Evolutionary conservation across 2,113 vertebrate genomes (phyloP).

Genomic region (Gila orcuttii): DNA sequence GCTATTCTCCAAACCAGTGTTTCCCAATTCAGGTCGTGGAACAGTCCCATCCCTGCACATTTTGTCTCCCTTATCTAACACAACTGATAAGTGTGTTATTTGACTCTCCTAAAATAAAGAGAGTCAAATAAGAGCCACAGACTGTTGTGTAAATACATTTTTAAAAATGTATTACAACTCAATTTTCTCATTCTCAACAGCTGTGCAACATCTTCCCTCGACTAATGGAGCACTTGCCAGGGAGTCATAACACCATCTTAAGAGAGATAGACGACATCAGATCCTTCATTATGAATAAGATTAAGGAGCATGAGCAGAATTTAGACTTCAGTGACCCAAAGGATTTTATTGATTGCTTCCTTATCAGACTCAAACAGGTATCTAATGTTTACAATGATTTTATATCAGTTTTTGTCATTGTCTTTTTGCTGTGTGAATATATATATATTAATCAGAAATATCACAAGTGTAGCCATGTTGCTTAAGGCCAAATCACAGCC

Average conservation of each 20-base stretch:
- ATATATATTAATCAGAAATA: no score
- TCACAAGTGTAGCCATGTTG: no score
- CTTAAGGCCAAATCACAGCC: no score
- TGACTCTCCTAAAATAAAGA: neutral
- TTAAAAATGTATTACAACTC: neutral
- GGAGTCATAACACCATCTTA: constrained; percentile 66
- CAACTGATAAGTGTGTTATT: neutral
- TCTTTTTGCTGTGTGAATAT: no score
- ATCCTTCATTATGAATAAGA: constrained; percentile 66
- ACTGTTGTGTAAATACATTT: no score
- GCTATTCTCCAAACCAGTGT: neutral
- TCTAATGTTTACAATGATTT: neutral
- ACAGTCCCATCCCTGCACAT: neutral
- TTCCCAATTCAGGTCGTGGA: neutral
- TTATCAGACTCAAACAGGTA: constrained; percentile 77
- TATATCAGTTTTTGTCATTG: neutral
- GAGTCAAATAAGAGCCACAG: neutral
- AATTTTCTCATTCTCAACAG: constrained; percentile 60
- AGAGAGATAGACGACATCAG: constrained; percentile 10
- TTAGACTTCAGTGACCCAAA: constrained; percentile 71
- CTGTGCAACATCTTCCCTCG: constrained; percentile 79
- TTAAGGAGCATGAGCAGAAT: constrained; percentile 71
- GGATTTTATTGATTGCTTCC: constrained; percentile 83
- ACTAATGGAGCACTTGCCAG: constrained; percentile 75
- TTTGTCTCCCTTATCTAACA: neutral